Percentiles rank a stretch among this genome's conserved stretches.
phyloP scores from a whole-genome alignment of 2,797 vertebrate genomes.

The Xiphophorus birchmanni region DNA sequence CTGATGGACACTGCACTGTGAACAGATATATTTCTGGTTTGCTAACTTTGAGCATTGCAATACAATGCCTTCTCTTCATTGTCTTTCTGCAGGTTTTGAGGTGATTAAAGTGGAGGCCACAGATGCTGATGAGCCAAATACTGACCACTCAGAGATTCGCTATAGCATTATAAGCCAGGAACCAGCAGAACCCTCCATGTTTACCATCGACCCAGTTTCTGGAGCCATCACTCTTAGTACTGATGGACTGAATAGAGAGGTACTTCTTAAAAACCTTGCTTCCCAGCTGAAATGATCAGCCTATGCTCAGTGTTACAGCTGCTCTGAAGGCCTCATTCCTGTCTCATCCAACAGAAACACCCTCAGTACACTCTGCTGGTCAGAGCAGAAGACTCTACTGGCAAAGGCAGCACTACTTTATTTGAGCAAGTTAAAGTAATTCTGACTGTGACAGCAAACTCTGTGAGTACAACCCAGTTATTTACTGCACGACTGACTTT shows the following conservation, averaged over 20 bases:
- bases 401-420: conserved; percentile 53
- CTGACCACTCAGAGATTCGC: no score
- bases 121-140: no score
- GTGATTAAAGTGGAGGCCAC: no score
- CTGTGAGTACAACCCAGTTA: conserved; percentile 36
- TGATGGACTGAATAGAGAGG: fast-evolving
- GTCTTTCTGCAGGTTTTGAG: neutral
- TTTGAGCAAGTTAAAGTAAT: conserved; percentile 66
- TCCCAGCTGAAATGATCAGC: no score
- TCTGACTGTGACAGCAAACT: conserved; percentile 82
- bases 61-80: neutral
- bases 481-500: no score
- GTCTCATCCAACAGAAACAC: conserved; percentile 69
- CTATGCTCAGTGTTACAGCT: neutral
- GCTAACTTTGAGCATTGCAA: no score
- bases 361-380: conserved; percentile 83
- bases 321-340: neutral
- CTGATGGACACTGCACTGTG: no score
- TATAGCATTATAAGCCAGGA: no score
- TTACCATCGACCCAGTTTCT: no score
- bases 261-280: neutral
- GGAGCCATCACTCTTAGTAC: conserved; percentile 41
- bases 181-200: no score
- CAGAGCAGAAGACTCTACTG: conserved; percentile 79
- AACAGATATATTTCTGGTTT: no score